Evolutionary conservation across 2,797 vertebrate species (phyloP).

Genomic region (Channallabes apus): DNA sequence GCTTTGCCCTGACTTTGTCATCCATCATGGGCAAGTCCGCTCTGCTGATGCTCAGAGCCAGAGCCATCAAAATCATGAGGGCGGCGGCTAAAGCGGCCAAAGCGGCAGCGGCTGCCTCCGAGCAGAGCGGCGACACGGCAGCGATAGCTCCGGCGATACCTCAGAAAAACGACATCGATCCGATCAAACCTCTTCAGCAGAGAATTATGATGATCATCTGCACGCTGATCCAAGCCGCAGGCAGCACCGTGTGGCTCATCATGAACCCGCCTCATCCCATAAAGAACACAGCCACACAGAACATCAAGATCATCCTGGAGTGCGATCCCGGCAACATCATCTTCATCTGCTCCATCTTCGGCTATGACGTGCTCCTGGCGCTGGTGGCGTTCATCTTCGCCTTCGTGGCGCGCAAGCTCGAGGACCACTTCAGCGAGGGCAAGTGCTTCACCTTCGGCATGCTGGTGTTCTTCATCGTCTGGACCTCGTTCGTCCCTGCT

Average conservation of each 20-base stretch:
- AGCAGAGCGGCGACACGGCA: conserved; percentile 66
- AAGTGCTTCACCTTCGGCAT: conserved; percentile 84
- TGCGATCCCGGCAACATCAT: conserved; percentile 80
- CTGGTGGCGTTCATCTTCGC: conserved; percentile 80
- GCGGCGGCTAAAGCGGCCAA: conserved; percentile 70
- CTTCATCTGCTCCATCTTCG: conserved; percentile 84
- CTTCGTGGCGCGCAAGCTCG: conserved; percentile 78
- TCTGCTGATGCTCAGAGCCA: conserved; percentile 80
- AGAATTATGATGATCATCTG: conserved; percentile 72
- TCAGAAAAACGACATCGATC: conserved; percentile 63
- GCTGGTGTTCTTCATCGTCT: conserved; percentile 87
- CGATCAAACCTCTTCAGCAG: conserved; percentile 68
- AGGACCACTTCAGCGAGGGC: conserved; percentile 82
- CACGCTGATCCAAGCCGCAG: conserved; percentile 71
- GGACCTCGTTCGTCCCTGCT: conserved; percentile 86
- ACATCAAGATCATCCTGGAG: conserved; percentile 84
- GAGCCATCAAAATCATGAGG: conserved; percentile 70
- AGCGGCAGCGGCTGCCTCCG: conserved; percentile 64
- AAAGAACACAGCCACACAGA: conserved; percentile 83
- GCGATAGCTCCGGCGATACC: conserved; percentile 53
- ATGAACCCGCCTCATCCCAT: conserved; percentile 73
- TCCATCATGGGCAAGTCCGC: conserved; percentile 82
- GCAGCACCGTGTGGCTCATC: conserved; percentile 78
- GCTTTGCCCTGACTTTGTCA: conserved; percentile 80
- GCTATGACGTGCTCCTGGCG: conserved; percentile 79